Conservation (phyloP, 2,113 vertebrate genomes). For the Elaphurus davidianus region DNA sequence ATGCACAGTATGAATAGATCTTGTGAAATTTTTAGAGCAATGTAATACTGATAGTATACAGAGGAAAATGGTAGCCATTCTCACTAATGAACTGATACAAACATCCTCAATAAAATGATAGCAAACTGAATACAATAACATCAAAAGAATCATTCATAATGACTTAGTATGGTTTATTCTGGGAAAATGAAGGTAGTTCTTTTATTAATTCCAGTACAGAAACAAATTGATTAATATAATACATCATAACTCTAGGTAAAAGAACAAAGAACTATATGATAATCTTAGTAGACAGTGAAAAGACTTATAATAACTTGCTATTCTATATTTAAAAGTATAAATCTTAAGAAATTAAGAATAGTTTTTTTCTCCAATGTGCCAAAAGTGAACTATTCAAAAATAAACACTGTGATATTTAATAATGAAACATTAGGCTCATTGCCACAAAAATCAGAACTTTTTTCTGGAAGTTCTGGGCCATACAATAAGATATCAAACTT, state of each 20-base stretch:
- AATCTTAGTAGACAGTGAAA: constrained; percentile 14
- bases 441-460: background rate
- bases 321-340: constrained; percentile 30
- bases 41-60: background rate
- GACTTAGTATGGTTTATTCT: constrained; percentile 30
- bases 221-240: constrained; percentile 38
- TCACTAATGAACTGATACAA: background rate
- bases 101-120: constrained; percentile 18
- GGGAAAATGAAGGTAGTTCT: background rate
- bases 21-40: background rate
- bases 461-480: background rate
- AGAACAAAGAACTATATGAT: background rate
- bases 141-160: background rate
- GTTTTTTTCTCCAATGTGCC: background rate
- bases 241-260: constrained; percentile 23
- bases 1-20: background rate
- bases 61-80: background rate
- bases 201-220: constrained; percentile 41
- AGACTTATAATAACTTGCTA: background rate
- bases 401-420: background rate
- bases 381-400: constrained; percentile 10
- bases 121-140: background rate
- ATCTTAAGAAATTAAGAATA: background rate
- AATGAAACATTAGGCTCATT: constrained; percentile 5
- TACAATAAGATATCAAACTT: background rate